Percentiles rank a stretch among this genome's conserved stretches.
These are phyloP conservation scores for Sussaba pulchella DNA, from an alignment of 2,888 invertebrate species.

Conservation along the genomic window DNA sequence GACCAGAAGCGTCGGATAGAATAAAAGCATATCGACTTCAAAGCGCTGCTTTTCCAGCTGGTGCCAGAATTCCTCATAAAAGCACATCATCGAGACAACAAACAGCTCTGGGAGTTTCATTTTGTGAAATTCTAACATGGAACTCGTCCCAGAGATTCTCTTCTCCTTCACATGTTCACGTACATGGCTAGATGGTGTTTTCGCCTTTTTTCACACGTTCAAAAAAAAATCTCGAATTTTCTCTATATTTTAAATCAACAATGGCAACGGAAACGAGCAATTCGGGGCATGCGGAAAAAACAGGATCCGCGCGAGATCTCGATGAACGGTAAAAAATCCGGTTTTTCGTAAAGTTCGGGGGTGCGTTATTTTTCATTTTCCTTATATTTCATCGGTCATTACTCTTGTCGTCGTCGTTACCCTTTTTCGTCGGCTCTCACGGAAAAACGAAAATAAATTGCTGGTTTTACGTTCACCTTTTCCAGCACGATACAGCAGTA, in stretches of 20 bases:
- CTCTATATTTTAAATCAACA: background rate
- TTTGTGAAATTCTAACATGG: constrained; percentile 15
- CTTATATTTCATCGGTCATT: background rate
- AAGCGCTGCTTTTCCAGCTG: constrained; percentile 9
- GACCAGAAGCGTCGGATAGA: constrained; percentile 11
- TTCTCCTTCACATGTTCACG: background rate
- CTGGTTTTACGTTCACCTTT: constrained; percentile 66
- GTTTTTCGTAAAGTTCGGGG: constrained; percentile 9
- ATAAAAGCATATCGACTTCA: constrained; percentile 42
- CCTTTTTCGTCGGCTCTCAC: constrained; percentile 36
- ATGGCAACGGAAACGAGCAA: background rate
- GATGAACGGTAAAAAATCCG: constrained; percentile 33
- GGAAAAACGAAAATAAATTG: constrained; percentile 71
- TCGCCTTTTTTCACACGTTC: too few relatives aligned
- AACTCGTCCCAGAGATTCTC: background rate
- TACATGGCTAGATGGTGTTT: too few relatives aligned
- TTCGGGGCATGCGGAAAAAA: background rate
- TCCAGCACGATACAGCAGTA: constrained; percentile 11
- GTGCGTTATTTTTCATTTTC: constrained; percentile 2
- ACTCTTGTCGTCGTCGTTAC: background rate
- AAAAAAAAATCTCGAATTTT: too few relatives aligned
- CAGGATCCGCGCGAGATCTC: constrained; percentile 5
- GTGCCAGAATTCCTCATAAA: background rate
- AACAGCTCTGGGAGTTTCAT: background rate
- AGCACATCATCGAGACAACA: background rate